Base-by-base conservation (phyloP, 2,888 invertebrate species). In the Cerastis rubricosa region DNA sequence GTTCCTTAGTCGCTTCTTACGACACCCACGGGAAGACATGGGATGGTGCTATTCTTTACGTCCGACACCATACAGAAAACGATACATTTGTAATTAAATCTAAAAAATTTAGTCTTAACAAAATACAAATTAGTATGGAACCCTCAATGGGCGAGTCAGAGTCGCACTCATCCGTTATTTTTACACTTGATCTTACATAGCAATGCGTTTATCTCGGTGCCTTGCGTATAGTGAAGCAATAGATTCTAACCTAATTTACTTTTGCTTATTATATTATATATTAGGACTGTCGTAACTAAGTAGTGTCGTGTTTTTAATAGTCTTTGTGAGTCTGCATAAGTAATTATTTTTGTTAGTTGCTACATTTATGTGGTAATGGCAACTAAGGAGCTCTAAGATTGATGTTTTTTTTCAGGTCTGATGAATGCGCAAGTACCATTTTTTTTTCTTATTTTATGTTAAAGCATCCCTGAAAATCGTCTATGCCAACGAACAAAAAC, bases 181-280 rank as follows among this genome's bases (percentile, higher is more conserved):
- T 78, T 86, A 78, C 59, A 72, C 64, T 29, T 78, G 65, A 51
- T 63, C 49, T 71, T 12, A n/a, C 35, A 25, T 75, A 81, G 76
- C 65, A 35, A 45, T 73, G 71, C 74, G 47, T 83, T 69, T 72
- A 49, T 22, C 59, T 84, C 45, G 17, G 65, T 74, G 43, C 51
- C 43, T 74, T 79, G 78, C 76, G 35, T 74, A 71, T 14, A 11
- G 45, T 84, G 57, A 35, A 7, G 76, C 71, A 85, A 85, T 78
- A 63, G 69, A 74, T 85, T 85, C 49, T 85, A 72, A 78, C 78
- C 84, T 66, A 87, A 84, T 76, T 85, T 47, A 84, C 61, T 76
- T 80, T 76, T 71, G 49, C 61, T 74, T 86, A 74, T 79, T 70
- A 67, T 72, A 70, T 72, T 79, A 86, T 84, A 86, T 84, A 83